These are phyloP conservation scores for Sebastiscus albofasciatus DNA, from an alignment of 2,797 vertebrate species.

Conservation along the genomic window DNA sequence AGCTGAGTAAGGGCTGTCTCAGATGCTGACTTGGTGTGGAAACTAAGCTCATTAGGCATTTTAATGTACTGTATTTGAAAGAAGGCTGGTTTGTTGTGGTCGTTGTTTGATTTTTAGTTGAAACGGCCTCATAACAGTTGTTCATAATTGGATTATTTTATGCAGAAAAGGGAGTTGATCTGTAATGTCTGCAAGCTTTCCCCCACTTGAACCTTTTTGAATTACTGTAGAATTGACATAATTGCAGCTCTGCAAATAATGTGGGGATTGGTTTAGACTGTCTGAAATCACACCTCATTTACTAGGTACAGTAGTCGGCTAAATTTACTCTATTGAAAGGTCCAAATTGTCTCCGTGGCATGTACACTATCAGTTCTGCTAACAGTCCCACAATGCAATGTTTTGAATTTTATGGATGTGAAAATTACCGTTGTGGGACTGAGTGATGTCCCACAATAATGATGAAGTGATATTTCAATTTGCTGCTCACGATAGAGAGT, in stretches of 20 bases:
- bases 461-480: not conserved
- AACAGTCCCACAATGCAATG: not conserved
- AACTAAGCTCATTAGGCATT: not conserved
- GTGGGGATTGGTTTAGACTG: not conserved
- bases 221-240: not conserved
- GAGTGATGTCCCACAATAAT: not conserved
- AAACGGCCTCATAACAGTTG: not conserved
- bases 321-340: not conserved
- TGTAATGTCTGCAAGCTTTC: not conserved
- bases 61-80: not conserved
- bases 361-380: not conserved
- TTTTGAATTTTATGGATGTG: not conserved
- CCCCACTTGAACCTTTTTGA: not conserved
- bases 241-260: not conserved
- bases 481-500: not conserved
- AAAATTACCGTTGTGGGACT: not conserved
- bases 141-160: not conserved
- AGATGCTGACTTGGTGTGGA: not conserved
- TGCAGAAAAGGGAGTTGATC: not conserved
- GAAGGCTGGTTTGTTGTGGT: not conserved
- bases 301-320: not conserved
- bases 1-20: not conserved
- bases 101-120: not conserved
- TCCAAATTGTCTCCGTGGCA: not conserved
- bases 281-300: not conserved